Percentiles rank a stretch among this genome's conserved stretches.
Evolutionary conservation across 2,113 vertebrate species (phyloP).

Genomic region (Coreoperca whiteheadi): DNA sequence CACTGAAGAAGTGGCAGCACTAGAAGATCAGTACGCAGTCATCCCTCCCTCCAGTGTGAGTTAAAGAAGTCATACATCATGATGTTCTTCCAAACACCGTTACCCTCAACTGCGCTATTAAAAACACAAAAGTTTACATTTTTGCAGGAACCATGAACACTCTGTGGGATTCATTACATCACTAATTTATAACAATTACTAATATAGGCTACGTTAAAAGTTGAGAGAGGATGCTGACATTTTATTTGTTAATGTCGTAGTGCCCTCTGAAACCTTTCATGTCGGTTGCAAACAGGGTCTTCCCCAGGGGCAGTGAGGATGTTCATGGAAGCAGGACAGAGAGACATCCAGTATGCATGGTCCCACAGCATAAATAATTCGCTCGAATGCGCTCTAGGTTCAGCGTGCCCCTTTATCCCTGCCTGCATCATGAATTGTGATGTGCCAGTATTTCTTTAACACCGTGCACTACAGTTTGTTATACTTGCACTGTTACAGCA

Average conservation of each 20-base stretch:
- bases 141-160: not conserved
- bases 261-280: slow-evolving; percentile 8
- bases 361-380: slow-evolving; percentile 55
- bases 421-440: not conserved
- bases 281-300: slow-evolving; percentile 17
- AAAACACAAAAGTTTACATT: not conserved
- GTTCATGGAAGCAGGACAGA: slow-evolving; percentile 3
- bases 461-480: not conserved
- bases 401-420: not conserved
- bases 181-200: slow-evolving; percentile 5
- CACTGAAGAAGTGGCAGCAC: not conserved
- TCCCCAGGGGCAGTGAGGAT: not conserved
- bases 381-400: slow-evolving; percentile 10
- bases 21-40: not conserved
- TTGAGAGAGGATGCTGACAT: slow-evolving; percentile 24
- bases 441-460: not conserved
- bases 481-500: not conserved
- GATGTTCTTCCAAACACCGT: not conserved
- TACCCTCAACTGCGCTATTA: not conserved
- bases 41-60: not conserved
- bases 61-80: not conserved
- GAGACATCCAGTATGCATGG: not conserved
- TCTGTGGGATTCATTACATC: slow-evolving; percentile 9
- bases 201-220: not conserved
- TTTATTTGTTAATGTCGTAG: slow-evolving; percentile 2